Conservation (phyloP, 2,888 invertebrate species). For the Dioctria rufipes region DNA sequence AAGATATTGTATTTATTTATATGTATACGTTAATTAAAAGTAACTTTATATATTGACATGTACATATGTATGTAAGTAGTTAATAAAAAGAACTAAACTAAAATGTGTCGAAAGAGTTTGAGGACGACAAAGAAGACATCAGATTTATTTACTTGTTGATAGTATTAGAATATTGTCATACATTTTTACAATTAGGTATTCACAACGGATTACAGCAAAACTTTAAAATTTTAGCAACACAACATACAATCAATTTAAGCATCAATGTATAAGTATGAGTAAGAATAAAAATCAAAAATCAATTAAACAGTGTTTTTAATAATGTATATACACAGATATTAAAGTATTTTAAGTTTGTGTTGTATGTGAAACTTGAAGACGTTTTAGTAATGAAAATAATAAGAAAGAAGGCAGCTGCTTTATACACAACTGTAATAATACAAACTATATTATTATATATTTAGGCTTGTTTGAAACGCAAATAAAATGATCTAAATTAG, state of each 20-base stretch:
- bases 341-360: neutral
- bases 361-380: conserved; percentile 1
- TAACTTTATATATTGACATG: too few relatives aligned
- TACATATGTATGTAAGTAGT: too few relatives aligned
- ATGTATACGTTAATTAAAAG: too few relatives aligned
- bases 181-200: conserved; percentile 4
- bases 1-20: too few relatives aligned
- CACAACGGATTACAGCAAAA: neutral
- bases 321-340: conserved; percentile 41
- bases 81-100: neutral
- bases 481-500: conserved; percentile 45
- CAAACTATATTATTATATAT: neutral
- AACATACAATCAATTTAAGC: conserved; percentile 52
- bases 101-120: neutral
- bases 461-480: conserved; percentile 41
- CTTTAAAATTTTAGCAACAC: conserved; percentile 45
- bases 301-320: neutral
- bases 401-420: conserved; percentile 45
- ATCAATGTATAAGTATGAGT: neutral
- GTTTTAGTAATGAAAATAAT: neutral
- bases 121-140: conserved; percentile 56
- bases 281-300: neutral
- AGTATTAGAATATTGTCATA: neutral
- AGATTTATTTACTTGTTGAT: conserved; percentile 43
- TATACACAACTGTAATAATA: conserved; percentile 46